A percentile compares a stretch with the other conserved stretches of the same genome.
These are phyloP conservation scores for Megaceryle torquata DNA, from an alignment of 2,113 vertebrate species.

Conservation along the genomic window DNA sequence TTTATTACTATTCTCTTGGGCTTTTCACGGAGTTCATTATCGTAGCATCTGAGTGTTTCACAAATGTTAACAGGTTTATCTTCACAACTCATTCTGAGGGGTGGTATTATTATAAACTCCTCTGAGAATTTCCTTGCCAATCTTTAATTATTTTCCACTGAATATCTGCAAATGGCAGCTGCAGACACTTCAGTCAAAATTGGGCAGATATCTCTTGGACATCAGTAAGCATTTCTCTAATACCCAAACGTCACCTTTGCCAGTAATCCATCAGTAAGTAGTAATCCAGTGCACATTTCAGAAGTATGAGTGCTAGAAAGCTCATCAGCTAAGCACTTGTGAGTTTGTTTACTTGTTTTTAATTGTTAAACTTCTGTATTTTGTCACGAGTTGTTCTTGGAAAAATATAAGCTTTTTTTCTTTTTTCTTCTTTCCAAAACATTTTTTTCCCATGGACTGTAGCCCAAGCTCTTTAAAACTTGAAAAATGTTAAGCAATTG, in stretches of 20 bases:
- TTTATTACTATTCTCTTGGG: neutral
- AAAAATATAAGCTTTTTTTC: neutral
- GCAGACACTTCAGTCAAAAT: neutral
- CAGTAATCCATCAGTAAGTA: neutral
- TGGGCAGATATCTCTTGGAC: neutral
- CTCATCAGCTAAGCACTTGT: neutral
- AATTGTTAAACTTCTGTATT: neutral
- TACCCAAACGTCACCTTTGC: neutral
- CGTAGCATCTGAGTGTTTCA: neutral
- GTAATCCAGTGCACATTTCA: neutral
- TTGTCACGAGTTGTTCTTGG: neutral
- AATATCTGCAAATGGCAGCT: neutral
- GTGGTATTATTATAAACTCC: neutral
- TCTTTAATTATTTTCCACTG: conserved; percentile 14
- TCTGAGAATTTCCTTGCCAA: neutral
- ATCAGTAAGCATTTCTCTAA: neutral
- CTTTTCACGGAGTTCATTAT: conserved; percentile 21
- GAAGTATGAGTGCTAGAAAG: neutral
- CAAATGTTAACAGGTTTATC: neutral
- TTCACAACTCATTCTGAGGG: neutral
- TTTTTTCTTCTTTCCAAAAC: neutral
- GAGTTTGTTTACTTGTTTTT: neutral
- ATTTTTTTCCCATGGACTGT: neutral
- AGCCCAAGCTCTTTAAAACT: neutral
- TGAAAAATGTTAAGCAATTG: neutral